phyloP scores from a whole-genome alignment of 2,113 vertebrate genomes.

The Neomonachus schauinslandi region DNA sequence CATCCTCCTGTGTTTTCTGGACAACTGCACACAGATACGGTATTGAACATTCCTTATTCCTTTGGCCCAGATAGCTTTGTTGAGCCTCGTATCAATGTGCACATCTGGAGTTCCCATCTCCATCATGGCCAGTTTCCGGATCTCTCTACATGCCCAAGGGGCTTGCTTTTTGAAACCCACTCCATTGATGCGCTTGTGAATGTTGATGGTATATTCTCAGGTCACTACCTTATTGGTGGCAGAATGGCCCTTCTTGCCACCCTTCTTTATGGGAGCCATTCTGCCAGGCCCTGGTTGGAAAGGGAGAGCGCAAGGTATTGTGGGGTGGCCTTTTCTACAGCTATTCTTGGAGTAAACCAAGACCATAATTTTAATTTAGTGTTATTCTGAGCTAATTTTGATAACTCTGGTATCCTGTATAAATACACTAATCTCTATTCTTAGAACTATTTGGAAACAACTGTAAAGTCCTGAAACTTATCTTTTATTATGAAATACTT shows the following conservation, averaged over 20 bases:
- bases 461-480: background rate
- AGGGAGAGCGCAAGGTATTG: background rate
- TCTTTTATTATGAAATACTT: background rate
- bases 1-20: background rate
- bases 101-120: background rate
- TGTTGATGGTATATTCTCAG: background rate
- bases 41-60: background rate
- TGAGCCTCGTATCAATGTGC: background rate
- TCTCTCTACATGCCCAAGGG: background rate
- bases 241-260: background rate
- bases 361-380: background rate
- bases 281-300: background rate
- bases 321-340: background rate
- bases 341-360: background rate
- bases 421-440: background rate
- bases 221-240: background rate
- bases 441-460: slow-evolving; percentile 25
- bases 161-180: background rate
- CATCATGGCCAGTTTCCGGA: background rate
- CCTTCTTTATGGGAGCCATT: background rate
- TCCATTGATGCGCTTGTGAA: background rate
- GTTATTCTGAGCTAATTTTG: slow-evolving; percentile 1
- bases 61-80: background rate
- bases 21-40: background rate
- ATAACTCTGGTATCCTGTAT: background rate